Conservation (phyloP, 2,888 invertebrate species). For the Chloroclystis v-ata region DNA sequence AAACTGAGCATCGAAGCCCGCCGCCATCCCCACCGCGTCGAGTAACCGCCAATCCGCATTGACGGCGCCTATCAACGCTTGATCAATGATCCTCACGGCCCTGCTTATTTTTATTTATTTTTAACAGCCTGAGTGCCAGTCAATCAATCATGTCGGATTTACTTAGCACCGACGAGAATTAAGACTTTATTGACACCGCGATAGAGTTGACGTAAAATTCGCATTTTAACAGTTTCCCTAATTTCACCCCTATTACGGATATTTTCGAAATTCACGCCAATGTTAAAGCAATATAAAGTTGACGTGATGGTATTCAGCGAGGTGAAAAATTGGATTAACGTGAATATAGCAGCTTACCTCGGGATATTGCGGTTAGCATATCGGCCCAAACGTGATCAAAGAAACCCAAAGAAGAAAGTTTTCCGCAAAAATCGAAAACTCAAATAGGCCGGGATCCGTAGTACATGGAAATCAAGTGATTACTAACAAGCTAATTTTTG, state of each 20-base stretch:
- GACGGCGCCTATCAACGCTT: slow-evolving; percentile 39
- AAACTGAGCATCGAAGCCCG: no score
- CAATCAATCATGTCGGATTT: slow-evolving; percentile 65
- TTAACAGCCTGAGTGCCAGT: slow-evolving; percentile 41
- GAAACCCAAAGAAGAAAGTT: slow-evolving; percentile 1
- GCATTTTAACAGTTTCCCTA: slow-evolving; percentile 2
- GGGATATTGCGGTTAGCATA: background rate
- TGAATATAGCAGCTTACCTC: background rate
- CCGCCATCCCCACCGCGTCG: slow-evolving; percentile 8
- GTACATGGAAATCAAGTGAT: no score
- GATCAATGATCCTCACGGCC: slow-evolving; percentile 42
- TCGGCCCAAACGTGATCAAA: background rate
- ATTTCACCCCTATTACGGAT: background rate
- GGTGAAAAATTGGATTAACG: background rate
- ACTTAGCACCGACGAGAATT: slow-evolving; percentile 34
- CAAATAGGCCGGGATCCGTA: no score
- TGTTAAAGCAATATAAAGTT: slow-evolving; percentile 1
- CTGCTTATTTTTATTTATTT: slow-evolving; percentile 30
- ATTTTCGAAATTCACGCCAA: background rate
- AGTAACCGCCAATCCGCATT: slow-evolving; percentile 39
- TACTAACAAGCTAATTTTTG: no score
- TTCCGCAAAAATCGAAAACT: slow-evolving; percentile 8
- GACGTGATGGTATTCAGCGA: background rate
- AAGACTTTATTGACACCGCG: slow-evolving; percentile 32
- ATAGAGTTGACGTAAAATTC: slow-evolving; percentile 23